phyloP scores from a whole-genome alignment of 53 echinoderm and acorn worm genomes.

The Crossaster papposus region DNA sequence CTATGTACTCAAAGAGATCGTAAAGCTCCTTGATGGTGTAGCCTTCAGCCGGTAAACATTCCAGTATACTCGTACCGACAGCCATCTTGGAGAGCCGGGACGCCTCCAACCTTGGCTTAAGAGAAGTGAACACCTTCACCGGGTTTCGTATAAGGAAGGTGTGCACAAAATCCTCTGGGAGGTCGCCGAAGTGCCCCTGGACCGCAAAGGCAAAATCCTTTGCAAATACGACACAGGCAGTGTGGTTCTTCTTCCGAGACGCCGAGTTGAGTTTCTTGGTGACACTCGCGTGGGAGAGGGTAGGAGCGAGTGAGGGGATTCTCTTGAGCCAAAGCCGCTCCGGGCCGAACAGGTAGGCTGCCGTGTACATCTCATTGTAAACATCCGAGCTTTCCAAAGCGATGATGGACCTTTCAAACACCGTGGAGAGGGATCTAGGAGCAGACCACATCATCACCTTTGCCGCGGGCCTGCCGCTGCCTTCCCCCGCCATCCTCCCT shows the following conservation, averaged over 20 bases:
- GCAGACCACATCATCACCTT: conserved; percentile 82
- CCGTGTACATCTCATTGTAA: conserved; percentile 72
- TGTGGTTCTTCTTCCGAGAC: conserved; percentile 4
- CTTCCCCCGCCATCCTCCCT: conserved; percentile 11
- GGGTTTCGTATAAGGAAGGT: conserved; percentile 79
- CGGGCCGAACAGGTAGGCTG: conserved; percentile 66
- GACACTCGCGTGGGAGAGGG: conserved; percentile 37
- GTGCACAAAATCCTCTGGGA: conserved; percentile 72
- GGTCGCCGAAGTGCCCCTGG: conserved; percentile 53
- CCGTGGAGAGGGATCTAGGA: conserved; percentile 71
- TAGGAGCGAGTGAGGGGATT: conserved; percentile 45
- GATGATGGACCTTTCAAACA: conserved; percentile 71
- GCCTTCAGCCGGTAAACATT: conserved; percentile 67
- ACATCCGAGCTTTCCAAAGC: conserved; percentile 59
- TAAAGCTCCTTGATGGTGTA: conserved; percentile 74
- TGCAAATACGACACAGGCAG: conserved; percentile 60
- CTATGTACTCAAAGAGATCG: conserved; percentile 62
- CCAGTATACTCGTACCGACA: conserved; percentile 55
- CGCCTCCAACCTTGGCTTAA: conserved; percentile 56
- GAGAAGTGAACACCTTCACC: conserved; percentile 69
- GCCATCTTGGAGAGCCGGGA: conserved; percentile 43
- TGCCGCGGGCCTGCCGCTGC: conserved; percentile 7
- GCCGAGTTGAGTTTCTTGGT: conserved; percentile 46
- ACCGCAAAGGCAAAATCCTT: conserved; percentile 72
- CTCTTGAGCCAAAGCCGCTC: conserved; percentile 55